A percentile compares a stretch with the other conserved stretches of the same genome.
Conservation (phyloP, 1,140 invertebrate genomes). For the Melanaphis sacchari region DNA sequence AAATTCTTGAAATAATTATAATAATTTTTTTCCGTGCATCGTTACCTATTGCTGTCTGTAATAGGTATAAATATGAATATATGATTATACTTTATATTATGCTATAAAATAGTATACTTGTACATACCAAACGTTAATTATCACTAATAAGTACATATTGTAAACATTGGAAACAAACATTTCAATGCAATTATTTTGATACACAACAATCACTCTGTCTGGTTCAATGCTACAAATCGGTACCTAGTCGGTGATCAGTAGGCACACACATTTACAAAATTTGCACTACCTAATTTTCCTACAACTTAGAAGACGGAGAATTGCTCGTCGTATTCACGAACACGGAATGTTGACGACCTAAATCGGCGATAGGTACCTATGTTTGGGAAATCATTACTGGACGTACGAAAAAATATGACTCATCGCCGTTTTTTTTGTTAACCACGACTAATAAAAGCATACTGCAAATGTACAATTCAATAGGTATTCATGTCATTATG, state of each 20-base stretch:
- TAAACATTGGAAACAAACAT: background rate
- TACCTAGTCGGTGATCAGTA: no score
- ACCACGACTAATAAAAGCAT: background rate
- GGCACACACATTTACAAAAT: background rate
- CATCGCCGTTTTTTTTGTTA: background rate
- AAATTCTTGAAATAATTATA: no score
- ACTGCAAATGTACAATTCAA: background rate
- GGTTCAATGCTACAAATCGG: no score
- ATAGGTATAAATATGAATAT: no score
- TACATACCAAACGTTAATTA: background rate
- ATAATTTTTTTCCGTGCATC: no score
- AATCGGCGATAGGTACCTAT: background rate
- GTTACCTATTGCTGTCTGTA: no score
- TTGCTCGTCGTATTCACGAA: background rate
- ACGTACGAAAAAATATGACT: background rate
- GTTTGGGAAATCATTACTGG: background rate
- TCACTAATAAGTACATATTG: no score
- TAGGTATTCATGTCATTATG: background rate
- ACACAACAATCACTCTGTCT: background rate
- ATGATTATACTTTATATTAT: no score
- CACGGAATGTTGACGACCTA: background rate
- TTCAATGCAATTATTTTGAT: background rate
- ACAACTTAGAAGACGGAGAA: background rate
- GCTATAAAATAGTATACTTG: no score
- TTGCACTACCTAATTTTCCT: background rate